These are phyloP conservation scores for Musca vetustissima DNA, from an alignment of 1,140 invertebrate genomes.

Conservation along the genomic window DNA sequence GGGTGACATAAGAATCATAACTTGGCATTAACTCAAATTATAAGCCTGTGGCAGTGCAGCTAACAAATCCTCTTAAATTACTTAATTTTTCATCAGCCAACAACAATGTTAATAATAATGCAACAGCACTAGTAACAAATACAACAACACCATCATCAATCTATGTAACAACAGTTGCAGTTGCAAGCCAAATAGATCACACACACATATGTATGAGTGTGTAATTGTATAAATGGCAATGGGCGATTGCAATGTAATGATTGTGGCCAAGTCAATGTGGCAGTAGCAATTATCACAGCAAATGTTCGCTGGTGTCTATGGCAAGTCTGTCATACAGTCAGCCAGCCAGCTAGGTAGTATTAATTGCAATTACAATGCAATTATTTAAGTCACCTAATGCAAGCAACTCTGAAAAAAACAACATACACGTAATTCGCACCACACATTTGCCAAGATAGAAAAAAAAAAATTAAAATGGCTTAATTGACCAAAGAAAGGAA, in stretches of 20 bases:
- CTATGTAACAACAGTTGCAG: too few species aligned
- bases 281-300: conserved; percentile 18
- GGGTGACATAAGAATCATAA: background rate
- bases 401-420: background rate
- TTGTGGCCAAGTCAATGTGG: background rate
- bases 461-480: conserved; percentile 1
- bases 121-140: too few species aligned
- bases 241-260: background rate
- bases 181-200: too few species aligned
- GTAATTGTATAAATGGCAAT: background rate
- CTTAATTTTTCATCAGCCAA: conserved; percentile 39
- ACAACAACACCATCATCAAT: too few species aligned
- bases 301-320: background rate
- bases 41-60: background rate
- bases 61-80: conserved; percentile 52
- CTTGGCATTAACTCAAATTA: conserved; percentile 13
- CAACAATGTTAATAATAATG: background rate
- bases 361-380: conserved; percentile 55
- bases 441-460: background rate
- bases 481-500: conserved; percentile 21
- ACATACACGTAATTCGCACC: background rate
- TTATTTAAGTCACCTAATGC: conserved; percentile 33
- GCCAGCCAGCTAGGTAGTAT: conserved; percentile 45
- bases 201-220: too few species aligned
- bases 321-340: background rate